phyloP scores from a whole-genome alignment of 2,113 vertebrate genomes.

The Melanerpes aurifrons region DNA sequence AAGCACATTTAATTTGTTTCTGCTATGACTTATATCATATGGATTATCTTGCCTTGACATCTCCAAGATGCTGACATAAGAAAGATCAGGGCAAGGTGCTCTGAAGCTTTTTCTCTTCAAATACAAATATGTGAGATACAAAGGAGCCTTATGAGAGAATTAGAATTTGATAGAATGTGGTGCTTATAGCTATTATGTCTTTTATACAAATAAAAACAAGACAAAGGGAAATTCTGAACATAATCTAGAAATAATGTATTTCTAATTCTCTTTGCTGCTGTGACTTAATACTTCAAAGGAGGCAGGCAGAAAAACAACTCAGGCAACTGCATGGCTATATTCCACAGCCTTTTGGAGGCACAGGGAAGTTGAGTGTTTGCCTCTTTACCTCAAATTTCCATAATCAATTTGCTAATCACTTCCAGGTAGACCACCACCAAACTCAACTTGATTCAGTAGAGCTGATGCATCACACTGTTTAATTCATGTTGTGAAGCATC shows the following conservation, averaged over 20 bases:
- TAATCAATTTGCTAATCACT: constrained; percentile 28
- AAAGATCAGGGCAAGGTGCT: not conserved
- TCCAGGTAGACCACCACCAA: constrained; percentile 9
- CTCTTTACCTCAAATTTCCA: not conserved
- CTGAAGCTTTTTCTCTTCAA: not conserved
- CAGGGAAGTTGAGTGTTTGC: not conserved
- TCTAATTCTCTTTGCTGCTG: not conserved
- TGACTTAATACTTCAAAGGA: not conserved
- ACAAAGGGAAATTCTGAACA: not conserved
- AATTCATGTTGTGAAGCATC: not conserved
- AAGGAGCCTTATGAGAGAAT: not conserved
- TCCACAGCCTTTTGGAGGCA: not conserved
- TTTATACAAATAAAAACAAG: not conserved
- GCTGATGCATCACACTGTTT: not conserved
- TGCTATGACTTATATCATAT: not conserved
- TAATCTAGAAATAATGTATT: not conserved
- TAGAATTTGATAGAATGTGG: not conserved
- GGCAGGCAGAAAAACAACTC: not conserved
- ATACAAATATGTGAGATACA: not conserved
- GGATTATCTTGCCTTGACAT: not conserved
- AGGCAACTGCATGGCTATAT: not conserved
- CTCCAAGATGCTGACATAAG: not conserved
- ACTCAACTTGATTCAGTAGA: not conserved
- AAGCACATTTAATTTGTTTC: not conserved
- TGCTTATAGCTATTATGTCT: not conserved